phyloP scores from a whole-genome alignment of 2,797 vertebrate species.

The Hozukius guyotensis region DNA sequence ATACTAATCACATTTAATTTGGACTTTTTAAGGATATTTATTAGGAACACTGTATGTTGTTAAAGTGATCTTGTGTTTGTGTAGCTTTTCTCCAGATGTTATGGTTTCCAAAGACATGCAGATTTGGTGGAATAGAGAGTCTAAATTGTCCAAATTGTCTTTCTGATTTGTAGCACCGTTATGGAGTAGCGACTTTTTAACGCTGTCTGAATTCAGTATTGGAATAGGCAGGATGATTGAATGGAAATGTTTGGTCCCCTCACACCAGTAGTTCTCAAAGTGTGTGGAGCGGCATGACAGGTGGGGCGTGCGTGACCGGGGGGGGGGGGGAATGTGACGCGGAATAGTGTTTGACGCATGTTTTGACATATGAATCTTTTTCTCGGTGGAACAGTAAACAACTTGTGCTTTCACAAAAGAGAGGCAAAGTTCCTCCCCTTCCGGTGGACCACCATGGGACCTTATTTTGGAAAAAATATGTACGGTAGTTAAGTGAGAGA shows the following conservation, averaged over 20 bases:
- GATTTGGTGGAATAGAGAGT: neutral
- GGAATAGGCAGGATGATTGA: neutral
- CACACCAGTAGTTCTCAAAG: neutral
- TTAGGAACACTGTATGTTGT: neutral
- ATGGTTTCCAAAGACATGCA: neutral
- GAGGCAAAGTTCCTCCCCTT: too few relatives aligned
- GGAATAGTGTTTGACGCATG: neutral
- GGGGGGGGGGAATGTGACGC: neutral
- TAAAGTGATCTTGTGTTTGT: neutral
- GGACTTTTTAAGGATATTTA: neutral
- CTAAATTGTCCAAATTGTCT: neutral
- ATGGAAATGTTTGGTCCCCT: neutral
- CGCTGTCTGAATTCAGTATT: neutral
- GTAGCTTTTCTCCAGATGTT: neutral
- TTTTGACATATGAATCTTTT: neutral
- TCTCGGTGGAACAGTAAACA: neutral
- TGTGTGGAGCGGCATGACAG: neutral
- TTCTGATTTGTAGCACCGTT: neutral
- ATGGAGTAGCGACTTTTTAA: neutral
- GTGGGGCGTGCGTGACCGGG: too few relatives aligned
- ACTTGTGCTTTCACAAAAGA: neutral
- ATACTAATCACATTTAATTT: constrained; percentile 13
- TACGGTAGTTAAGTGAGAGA: too few relatives aligned
- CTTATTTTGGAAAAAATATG: too few relatives aligned
- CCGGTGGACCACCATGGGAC: too few relatives aligned